Conservation (phyloP, 2,888 invertebrate genomes). For the Patella ulyssiponensis region DNA sequence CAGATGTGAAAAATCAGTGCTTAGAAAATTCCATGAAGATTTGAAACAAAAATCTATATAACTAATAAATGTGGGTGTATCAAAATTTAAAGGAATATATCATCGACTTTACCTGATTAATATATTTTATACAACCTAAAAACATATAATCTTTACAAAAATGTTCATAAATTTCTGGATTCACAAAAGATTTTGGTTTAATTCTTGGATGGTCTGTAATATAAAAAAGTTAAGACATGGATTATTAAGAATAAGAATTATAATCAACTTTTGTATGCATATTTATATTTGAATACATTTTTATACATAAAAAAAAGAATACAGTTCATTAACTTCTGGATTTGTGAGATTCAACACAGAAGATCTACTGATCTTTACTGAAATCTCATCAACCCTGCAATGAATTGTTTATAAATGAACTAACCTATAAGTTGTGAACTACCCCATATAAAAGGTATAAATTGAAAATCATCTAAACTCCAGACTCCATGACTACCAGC, state of each 20-base stretch:
- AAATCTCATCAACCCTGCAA: too few relatives aligned
- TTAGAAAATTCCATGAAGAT: too few relatives aligned
- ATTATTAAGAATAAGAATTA: too few relatives aligned
- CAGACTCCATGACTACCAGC: conserved; percentile 99
- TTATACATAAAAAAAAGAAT: neutral
- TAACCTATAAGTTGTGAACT: conserved; percentile 92
- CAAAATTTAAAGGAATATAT: too few relatives aligned
- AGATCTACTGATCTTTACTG: neutral
- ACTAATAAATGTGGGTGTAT: too few relatives aligned
- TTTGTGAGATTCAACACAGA: neutral
- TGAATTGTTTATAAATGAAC: conserved; percentile 29
- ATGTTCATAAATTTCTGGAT: conserved; percentile 82
- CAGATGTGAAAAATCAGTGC: too few relatives aligned
- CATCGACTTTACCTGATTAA: conserved; percentile 76
- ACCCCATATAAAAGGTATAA: conserved; percentile 99
- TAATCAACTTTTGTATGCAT: too few relatives aligned
- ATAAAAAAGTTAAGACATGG: neutral
- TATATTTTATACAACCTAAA: conserved; percentile 92
- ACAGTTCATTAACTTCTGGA: neutral
- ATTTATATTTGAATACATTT: too few relatives aligned
- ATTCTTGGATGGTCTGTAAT: conserved; percentile 83
- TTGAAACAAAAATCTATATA: too few relatives aligned
- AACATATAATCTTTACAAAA: conserved; percentile 87
- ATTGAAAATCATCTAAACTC: conserved; percentile 99
- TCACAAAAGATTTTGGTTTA: conserved; percentile 88